Conservation (phyloP, 1,140 invertebrate genomes). For the Anastatus disparis region DNA sequence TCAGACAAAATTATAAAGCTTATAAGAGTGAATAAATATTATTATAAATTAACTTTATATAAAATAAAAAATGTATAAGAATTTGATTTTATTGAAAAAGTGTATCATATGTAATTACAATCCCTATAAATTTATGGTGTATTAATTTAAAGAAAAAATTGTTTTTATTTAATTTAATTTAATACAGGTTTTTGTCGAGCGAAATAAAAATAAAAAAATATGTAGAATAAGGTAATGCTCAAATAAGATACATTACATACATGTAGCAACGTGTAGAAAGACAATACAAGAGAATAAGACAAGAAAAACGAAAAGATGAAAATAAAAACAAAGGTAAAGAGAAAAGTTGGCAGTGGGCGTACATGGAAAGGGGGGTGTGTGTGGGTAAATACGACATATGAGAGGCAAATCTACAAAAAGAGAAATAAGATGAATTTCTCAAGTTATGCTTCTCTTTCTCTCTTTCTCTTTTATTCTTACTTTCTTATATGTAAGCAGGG, state of each 20-base stretch:
- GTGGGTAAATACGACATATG: conserved; percentile 14
- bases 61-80: too few species aligned
- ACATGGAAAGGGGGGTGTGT: conserved; percentile 24
- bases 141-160: too few species aligned
- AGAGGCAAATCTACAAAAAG: not conserved
- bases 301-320: not conserved
- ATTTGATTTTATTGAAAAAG: too few species aligned
- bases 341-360: conserved; percentile 24
- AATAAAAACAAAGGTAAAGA: too few species aligned
- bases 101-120: too few species aligned
- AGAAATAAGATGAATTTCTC: conserved; percentile 14
- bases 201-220: too few species aligned
- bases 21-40: not conserved
- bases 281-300: not conserved
- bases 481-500: not conserved
- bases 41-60: not conserved
- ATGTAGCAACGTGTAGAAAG: not conserved
- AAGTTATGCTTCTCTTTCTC: not conserved
- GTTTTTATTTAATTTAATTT: too few species aligned
- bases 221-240: not conserved
- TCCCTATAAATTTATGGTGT: too few species aligned
- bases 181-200: too few species aligned
- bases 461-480: not conserved
- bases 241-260: not conserved
- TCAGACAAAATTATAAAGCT: not conserved